Conservation (phyloP, 2,113 vertebrate species). For the Coryphaenoides rupestris region DNA sequence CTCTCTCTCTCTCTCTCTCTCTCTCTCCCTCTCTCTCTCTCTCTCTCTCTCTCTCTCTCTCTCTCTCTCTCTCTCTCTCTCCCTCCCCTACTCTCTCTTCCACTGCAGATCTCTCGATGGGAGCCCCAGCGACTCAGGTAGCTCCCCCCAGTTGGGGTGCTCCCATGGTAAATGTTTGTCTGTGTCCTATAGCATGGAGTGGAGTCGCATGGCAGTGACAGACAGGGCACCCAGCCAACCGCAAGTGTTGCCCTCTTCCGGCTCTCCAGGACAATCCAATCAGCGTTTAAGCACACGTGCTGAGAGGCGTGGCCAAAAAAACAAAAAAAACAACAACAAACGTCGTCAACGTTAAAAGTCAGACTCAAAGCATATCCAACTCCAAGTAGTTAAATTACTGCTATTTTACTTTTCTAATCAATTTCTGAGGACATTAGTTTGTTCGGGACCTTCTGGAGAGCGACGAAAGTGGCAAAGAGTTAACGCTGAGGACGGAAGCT, state of each 20-base stretch:
- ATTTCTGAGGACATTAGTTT: not conserved
- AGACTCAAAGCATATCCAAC: not conserved
- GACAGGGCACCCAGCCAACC: constrained; percentile 51
- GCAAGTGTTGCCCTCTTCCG: constrained; percentile 41
- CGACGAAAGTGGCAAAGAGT: constrained; percentile 36
- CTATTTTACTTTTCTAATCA: not conserved
- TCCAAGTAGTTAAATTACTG: not conserved
- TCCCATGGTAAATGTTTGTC: constrained; percentile 87
- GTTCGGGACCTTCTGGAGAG: constrained; percentile 45
- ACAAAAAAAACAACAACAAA: not conserved
- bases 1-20: no score
- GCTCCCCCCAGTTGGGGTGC: constrained; percentile 93
- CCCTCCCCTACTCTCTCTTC: constrained; percentile 19
- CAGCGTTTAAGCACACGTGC: not conserved
- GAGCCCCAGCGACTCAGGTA: constrained; percentile 94
- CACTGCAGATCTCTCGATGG: constrained; percentile 87
- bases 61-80: not conserved
- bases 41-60: not conserved
- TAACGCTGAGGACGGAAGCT: constrained; percentile 24
- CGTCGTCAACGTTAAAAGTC: not conserved
- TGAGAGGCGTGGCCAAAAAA: constrained; percentile 1
- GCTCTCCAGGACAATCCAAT: constrained; percentile 45
- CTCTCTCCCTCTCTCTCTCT: no score
- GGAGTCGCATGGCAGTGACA: constrained; percentile 66
- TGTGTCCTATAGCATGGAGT: constrained; percentile 72